phyloP scores from a whole-genome alignment of 2,797 vertebrate species.

The Myotis myotis region DNA sequence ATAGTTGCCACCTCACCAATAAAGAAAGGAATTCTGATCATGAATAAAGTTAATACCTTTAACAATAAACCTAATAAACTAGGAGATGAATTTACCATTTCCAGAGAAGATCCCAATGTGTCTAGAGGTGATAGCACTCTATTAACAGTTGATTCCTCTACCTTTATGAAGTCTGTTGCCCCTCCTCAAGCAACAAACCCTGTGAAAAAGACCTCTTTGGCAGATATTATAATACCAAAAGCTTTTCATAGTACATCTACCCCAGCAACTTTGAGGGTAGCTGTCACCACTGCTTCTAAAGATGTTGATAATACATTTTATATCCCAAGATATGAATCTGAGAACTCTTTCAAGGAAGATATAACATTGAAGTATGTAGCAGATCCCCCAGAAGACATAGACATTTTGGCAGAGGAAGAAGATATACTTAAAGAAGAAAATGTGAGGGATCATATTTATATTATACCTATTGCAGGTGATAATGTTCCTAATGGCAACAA shows the following conservation, averaged over 20 bases:
- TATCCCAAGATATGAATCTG: background rate
- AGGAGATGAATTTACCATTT: background rate
- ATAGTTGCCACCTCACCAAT: background rate
- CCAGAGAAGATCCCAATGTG: background rate
- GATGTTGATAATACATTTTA: background rate
- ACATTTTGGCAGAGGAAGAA: background rate
- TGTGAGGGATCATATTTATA: background rate
- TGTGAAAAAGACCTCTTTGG: background rate
- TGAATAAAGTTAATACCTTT: background rate
- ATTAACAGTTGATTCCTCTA: background rate
- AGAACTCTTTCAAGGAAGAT: constrained; percentile 26
- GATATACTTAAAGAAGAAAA: background rate
- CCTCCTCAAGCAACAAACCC: background rate
- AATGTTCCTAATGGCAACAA: background rate
- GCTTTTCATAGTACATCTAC: background rate
- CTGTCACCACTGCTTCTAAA: background rate
- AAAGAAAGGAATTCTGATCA: background rate
- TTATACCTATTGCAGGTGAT: background rate
- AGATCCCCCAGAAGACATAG: background rate
- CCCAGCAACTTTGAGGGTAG: background rate
- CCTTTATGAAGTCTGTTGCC: background rate
- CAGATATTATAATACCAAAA: constrained; percentile 18
- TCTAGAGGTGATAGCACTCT: background rate
- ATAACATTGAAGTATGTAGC: background rate
- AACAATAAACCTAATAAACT: background rate